A percentile compares a stretch with the other conserved stretches of the same genome.
These are phyloP conservation scores for Eupithecia abbreviata DNA, from an alignment of 2,888 invertebrate species.

Conservation along the genomic window DNA sequence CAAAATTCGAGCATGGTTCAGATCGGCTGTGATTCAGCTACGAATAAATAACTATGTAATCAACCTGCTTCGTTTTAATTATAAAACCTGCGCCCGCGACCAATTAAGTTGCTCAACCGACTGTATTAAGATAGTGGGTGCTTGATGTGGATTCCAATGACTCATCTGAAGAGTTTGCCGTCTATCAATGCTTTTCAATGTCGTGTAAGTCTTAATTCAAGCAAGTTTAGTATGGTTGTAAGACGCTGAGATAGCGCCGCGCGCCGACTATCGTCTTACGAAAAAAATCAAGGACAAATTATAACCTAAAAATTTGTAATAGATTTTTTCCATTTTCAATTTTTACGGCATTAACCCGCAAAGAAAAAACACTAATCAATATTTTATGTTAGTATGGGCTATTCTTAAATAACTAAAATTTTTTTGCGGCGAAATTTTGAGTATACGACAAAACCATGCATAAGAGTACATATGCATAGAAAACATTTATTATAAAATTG, in stretches of 20 bases:
- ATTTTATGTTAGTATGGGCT: too few species aligned
- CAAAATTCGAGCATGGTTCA: background rate
- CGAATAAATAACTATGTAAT: slow-evolving; percentile 47
- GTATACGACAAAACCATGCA: background rate
- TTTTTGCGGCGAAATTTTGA: background rate
- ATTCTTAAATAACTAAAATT: background rate
- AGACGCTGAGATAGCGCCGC: background rate
- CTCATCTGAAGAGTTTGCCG: slow-evolving; percentile 11
- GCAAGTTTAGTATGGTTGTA: background rate
- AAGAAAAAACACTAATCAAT: background rate
- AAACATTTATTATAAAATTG: background rate
- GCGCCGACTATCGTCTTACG: background rate
- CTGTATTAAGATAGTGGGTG: slow-evolving; percentile 28
- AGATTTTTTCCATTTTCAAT: background rate
- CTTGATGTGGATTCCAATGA: slow-evolving; percentile 10
- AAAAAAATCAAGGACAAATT: background rate
- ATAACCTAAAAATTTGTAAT: background rate
- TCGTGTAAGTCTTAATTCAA: background rate
- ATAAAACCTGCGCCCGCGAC: slow-evolving; percentile 62
- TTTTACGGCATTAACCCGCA: background rate
- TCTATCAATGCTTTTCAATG: slow-evolving; percentile 5
- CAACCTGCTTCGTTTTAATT: slow-evolving; percentile 57
- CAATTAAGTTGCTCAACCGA: slow-evolving; percentile 68
- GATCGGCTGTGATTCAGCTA: slow-evolving; percentile 30
- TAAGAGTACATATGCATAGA: background rate